Base-by-base conservation (phyloP, 2,113 vertebrate genomes). In the Sebastes fasciatus region DNA sequence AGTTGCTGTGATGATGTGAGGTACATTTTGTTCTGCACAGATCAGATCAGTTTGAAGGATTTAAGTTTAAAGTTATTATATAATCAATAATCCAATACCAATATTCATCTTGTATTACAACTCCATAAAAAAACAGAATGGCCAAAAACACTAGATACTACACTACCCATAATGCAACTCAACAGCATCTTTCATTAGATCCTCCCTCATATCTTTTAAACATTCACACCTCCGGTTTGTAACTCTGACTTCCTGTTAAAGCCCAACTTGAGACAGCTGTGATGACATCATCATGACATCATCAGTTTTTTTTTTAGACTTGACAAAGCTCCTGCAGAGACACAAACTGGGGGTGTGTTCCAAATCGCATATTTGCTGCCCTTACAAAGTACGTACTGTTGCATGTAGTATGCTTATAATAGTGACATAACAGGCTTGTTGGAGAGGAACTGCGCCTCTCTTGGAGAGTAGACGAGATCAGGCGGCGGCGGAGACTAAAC, bases 111-210 rank as follows among this genome's bases (percentile, higher is more conserved):
- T 34, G 7, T 42, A 6, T 52, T 52, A 13, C 51, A 16, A 12
- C 16, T 13, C 16, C 16, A 16, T 52, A 17, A 52, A 52, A 16
- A 40, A 8, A 34, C 12, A 5, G 8, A 69, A 52, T 6, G 2
- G 8, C 2, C 43, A 34, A 23, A 72, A 58, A 45, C 19, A 14
- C 40, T 2, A 45, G 13, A 48, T 23, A 5, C n/a, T 34, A 49
- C 57, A 74, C 45, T 49, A 51, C 72, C 72, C 71, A 60, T 8
- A 40, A 74, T 62, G 72, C 72, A 74, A 49, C 43, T 17, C 43
- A 51, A 8, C 8, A 23, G 6, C n/a, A 23, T 66, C n/a, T 48
- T 23, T 21, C 19, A 65, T 65, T 6, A 42, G 63, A n/a, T 43
- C 19, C 63, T 65, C 19, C 63, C 62, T 64, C 7, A 34, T 34